phyloP scores from a whole-genome alignment of 2,797 vertebrate species.

The Eulemur mongoz region DNA sequence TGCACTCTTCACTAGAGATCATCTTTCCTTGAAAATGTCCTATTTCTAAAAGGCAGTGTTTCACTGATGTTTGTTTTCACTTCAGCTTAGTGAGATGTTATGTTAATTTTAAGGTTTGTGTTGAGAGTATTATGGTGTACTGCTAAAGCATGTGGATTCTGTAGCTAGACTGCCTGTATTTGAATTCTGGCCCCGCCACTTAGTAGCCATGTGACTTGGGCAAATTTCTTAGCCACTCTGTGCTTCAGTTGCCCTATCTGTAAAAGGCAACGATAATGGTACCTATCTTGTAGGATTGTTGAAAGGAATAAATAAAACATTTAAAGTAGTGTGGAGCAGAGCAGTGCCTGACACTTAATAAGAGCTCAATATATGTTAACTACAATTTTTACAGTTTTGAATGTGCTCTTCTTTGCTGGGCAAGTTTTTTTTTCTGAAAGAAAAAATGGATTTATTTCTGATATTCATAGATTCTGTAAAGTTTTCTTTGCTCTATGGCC shows the following conservation, averaged over 20 bases:
- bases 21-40: neutral
- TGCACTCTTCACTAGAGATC: neutral
- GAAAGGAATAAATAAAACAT: neutral
- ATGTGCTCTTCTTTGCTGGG: neutral
- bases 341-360: neutral
- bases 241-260: neutral
- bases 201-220: neutral
- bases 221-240: neutral
- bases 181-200: neutral
- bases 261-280: neutral
- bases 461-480: neutral
- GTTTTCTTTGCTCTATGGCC: conserved; percentile 3
- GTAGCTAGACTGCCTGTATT: neutral
- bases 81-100: neutral
- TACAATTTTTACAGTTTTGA: neutral
- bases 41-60: conserved; percentile 14
- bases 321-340: neutral
- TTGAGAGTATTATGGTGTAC: neutral
- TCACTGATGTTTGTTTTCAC: neutral
- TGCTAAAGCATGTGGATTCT: neutral
- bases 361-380: neutral
- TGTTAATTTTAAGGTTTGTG: neutral
- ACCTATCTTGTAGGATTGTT: neutral
- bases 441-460: neutral
- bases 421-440: neutral